Conservation (phyloP, 53 echinoderm and acorn worm species). For the Crossaster papposus region DNA sequence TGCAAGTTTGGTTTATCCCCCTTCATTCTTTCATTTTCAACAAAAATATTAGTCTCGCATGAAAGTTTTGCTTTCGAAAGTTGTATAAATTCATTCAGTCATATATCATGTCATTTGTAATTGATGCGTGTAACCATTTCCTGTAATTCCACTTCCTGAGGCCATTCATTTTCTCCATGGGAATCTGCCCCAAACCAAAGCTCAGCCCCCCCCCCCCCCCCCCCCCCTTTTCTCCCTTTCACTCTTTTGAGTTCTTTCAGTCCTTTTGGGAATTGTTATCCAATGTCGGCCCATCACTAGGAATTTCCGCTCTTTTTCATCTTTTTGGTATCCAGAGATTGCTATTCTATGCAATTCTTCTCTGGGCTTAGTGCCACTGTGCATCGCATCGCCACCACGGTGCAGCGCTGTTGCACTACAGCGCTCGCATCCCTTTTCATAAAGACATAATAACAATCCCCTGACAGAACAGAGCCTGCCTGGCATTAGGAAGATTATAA, state of each 20-base stretch:
- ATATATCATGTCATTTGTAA: not conserved
- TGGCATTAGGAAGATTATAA: slow-evolving; percentile 23
- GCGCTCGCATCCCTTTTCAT: not conserved
- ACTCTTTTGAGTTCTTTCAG: no score
- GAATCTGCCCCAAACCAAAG: not conserved
- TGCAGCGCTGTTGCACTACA: no score
- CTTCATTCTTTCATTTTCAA: no score
- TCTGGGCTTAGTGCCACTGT: not conserved
- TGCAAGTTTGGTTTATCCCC: no score
- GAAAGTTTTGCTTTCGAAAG: no score
- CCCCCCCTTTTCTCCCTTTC: no score
- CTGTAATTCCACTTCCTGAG: not conserved
- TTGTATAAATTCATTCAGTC: not conserved
- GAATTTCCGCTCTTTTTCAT: slow-evolving; percentile 12
- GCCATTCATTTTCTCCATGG: not conserved
- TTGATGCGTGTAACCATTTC: not conserved
- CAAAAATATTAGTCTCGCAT: no score
- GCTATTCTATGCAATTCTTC: not conserved
- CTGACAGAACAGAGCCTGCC: not conserved
- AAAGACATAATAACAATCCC: slow-evolving; percentile 14
- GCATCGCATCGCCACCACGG: no score
- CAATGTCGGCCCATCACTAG: slow-evolving; percentile 5
- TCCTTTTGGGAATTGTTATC: not conserved
- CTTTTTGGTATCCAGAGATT: not conserved
- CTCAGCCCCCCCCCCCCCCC: no score